These are phyloP conservation scores for Phrynocephalus versicolor DNA, from an alignment of 2,113 vertebrate genomes.

Conservation along the genomic window DNA sequence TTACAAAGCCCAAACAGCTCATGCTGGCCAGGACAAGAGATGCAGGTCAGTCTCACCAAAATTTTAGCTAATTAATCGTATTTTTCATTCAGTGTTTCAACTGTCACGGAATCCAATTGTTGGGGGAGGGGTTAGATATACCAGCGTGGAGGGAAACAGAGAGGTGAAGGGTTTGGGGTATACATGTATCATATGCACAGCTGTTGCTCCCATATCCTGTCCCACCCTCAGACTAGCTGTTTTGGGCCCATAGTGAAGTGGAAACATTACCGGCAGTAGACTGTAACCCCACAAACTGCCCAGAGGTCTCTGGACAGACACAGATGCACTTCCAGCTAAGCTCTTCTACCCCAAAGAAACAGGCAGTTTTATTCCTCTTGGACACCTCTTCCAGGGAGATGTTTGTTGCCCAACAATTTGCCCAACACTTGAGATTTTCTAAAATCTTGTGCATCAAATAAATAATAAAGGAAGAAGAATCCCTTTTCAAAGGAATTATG, in stretches of 20 bases:
- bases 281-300: neutral
- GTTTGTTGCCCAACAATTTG: neutral
- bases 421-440: too few species aligned
- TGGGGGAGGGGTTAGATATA: neutral
- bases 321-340: neutral
- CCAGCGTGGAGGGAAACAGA: neutral
- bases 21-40: too few species aligned
- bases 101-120: neutral
- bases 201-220: too few species aligned
- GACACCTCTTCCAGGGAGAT: neutral
- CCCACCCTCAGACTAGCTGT: neutral
- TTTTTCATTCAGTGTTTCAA: neutral
- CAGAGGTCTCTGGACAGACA: neutral
- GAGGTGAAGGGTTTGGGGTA: too few species aligned
- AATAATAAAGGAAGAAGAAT: neutral
- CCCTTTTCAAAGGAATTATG: neutral
- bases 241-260: neutral
- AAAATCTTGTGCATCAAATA: neutral
- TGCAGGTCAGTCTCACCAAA: too few species aligned
- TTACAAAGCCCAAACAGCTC: too few species aligned
- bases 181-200: too few species aligned
- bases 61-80: too few species aligned
- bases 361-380: neutral
- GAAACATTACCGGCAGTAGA: neutral
- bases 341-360: neutral